Conservation (phyloP, 2,888 invertebrate species). For the Ctena decussata region DNA sequence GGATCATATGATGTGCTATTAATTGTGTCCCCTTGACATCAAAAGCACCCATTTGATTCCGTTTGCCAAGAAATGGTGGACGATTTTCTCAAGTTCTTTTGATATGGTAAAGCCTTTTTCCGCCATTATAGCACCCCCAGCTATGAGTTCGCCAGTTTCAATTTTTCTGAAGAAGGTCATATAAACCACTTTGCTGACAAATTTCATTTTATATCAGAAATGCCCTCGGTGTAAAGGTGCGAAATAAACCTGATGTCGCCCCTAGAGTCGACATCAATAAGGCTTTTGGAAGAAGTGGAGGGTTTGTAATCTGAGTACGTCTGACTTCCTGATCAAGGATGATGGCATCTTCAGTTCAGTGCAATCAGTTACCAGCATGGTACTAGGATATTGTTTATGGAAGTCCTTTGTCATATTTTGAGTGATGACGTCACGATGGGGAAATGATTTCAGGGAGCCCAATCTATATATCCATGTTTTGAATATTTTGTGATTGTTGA, state of each 20-base stretch:
- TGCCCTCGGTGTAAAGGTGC: constrained; percentile 37
- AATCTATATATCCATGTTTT: no score
- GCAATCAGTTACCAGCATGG: no score
- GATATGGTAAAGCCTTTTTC: constrained; percentile 44
- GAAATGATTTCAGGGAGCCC: no score
- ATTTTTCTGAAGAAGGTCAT: constrained; percentile 1
- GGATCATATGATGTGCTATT: constrained; percentile 25
- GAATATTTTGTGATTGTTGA: no score
- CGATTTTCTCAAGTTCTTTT: constrained; percentile 22
- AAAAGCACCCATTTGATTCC: neutral
- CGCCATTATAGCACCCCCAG: constrained; percentile 41
- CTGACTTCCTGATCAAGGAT: constrained; percentile 24
- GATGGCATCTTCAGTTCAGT: constrained; percentile 39
- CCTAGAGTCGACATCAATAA: constrained; percentile 32
- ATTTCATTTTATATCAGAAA: constrained; percentile 47
- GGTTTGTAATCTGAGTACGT: constrained; percentile 31
- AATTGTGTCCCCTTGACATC: constrained; percentile 26
- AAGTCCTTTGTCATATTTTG: no score
- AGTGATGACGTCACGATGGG: no score
- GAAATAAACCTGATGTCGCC: constrained; percentile 47
- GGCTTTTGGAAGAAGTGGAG: constrained; percentile 26
- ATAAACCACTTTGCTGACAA: constrained; percentile 45
- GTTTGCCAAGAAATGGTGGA: constrained; percentile 29
- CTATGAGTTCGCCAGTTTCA: neutral
- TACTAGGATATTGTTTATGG: no score